A percentile compares a stretch with the other conserved stretches of the same genome.
Conservation (phyloP, 2,888 invertebrate genomes). For the Romanomermis culicivorax region DNA sequence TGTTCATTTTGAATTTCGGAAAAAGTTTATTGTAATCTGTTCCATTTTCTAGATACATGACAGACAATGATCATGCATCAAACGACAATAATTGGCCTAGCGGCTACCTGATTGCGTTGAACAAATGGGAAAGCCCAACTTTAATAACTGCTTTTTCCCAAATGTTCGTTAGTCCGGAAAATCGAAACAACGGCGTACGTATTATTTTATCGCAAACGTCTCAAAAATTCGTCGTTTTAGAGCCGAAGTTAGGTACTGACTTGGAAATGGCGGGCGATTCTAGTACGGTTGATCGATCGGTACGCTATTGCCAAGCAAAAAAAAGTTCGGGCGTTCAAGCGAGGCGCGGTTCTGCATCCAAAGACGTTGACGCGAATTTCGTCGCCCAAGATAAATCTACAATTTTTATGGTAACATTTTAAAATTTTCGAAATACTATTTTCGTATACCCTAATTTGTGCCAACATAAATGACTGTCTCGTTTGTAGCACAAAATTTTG, state of each 20-base stretch:
- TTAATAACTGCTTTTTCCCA: background rate
- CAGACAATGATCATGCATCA: background rate
- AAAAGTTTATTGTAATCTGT: too few relatives aligned
- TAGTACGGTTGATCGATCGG: background rate
- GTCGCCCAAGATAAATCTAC: too few relatives aligned
- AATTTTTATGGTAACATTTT: too few relatives aligned
- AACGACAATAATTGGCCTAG: conserved; percentile 25
- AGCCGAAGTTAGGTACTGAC: background rate
- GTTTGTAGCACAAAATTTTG: too few relatives aligned
- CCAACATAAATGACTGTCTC: too few relatives aligned
- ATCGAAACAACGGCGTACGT: background rate
- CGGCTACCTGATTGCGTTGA: conserved; percentile 4
- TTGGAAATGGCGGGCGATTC: background rate
- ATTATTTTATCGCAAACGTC: background rate
- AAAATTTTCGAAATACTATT: too few relatives aligned
- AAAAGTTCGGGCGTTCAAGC: too few relatives aligned
- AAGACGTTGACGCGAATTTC: too few relatives aligned
- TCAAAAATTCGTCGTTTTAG: background rate
- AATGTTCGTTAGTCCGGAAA: background rate
- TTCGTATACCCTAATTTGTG: too few relatives aligned
- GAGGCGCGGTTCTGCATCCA: too few relatives aligned
- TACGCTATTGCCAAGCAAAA: background rate
- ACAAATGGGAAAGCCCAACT: conserved; percentile 4
- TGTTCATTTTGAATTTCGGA: too few relatives aligned
- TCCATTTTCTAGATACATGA: background rate